Evolutionary conservation across 2,797 vertebrate genomes (phyloP).

Genomic region (Lepilemur septentrionalis): DNA sequence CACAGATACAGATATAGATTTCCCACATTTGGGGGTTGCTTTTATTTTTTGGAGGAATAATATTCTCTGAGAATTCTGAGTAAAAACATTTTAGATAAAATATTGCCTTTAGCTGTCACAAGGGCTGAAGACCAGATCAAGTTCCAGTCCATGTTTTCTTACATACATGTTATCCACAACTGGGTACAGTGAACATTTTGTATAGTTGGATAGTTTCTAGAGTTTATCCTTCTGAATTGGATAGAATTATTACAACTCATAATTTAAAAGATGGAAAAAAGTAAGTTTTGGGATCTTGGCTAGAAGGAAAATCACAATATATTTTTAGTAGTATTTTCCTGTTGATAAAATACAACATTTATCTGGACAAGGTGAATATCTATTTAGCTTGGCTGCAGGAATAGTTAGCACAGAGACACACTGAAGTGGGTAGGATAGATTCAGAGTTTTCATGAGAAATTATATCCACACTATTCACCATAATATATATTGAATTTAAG

Average conservation of each 20-base stretch:
- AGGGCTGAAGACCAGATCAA: not conserved
- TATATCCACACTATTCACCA: not conserved
- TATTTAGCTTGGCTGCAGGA: not conserved
- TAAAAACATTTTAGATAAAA: not conserved
- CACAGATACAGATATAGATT: not conserved
- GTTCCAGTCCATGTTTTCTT: not conserved
- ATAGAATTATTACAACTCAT: not conserved
- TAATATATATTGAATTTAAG: not conserved
- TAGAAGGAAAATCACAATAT: not conserved
- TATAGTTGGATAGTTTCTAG: not conserved
- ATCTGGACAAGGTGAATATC: not conserved
- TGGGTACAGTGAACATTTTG: not conserved
- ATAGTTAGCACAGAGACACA: not conserved
- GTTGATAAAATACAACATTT: not conserved
- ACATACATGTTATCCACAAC: not conserved
- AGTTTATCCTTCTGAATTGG: not conserved
- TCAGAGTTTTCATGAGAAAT: not conserved
- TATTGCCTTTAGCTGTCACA: not conserved
- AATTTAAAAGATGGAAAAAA: slow-evolving; percentile 30
- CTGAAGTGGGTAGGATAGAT: not conserved
- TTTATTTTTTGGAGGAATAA: not conserved
- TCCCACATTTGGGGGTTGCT: not conserved
- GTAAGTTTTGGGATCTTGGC: not conserved
- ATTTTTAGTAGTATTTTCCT: not conserved
- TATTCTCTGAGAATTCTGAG: not conserved